A percentile compares a stretch with the other conserved stretches of the same genome.
phyloP scores from a whole-genome alignment of 2,113 vertebrate genomes.

The Smithornis capensis region DNA sequence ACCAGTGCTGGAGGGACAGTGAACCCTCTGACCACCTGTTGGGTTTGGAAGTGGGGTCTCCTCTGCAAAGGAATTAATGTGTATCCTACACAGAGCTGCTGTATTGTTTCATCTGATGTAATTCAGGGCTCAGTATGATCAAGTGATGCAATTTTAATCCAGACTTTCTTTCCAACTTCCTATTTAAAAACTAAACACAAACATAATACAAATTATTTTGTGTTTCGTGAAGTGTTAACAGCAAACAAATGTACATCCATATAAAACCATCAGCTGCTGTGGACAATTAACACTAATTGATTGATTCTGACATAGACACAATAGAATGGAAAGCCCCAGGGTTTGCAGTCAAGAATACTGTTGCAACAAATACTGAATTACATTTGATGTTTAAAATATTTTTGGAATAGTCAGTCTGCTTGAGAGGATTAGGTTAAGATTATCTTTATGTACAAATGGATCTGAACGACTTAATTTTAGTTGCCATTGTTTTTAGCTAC shows the following conservation, averaged over 20 bases:
- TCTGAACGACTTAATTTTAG: constrained; percentile 22
- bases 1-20: constrained; percentile 86
- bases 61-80: constrained; percentile 76
- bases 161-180: constrained; percentile 79
- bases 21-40: constrained; percentile 70
- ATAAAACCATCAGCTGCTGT: background rate
- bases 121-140: constrained; percentile 68
- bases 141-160: constrained; percentile 84
- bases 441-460: constrained; percentile 16
- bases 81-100: constrained; percentile 83
- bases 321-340: background rate
- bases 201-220: background rate
- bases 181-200: constrained; percentile 44
- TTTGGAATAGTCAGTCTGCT: background rate
- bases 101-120: constrained; percentile 66
- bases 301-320: constrained; percentile 23
- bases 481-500: constrained; percentile 26
- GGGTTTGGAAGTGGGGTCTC: constrained; percentile 90
- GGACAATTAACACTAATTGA: background rate
- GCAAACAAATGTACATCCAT: background rate
- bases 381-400: constrained; percentile 12
- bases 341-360: constrained; percentile 22
- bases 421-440: background rate
- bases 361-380: constrained; percentile 23
- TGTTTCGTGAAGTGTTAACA: background rate